phyloP scores from a whole-genome alignment of 2,797 vertebrate genomes.

The Oreortyx pictus region DNA sequence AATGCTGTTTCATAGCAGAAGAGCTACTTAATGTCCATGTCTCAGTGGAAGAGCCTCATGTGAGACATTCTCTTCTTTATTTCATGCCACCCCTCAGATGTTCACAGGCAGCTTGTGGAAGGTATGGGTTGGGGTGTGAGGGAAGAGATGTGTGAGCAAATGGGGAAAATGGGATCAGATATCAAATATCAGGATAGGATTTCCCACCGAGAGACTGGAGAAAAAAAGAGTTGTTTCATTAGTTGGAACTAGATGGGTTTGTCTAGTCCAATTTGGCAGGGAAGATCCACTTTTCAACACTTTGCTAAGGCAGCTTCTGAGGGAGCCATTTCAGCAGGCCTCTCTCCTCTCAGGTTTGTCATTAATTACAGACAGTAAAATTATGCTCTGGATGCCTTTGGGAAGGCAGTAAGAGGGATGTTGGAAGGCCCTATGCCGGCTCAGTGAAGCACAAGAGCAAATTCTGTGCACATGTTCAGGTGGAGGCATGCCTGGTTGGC shows the following conservation, averaged over 20 bases:
- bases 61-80: neutral
- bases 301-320: constrained; percentile 9
- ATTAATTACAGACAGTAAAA: neutral
- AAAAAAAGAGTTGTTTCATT: constrained; percentile 26
- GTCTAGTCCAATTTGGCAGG: constrained; percentile 23
- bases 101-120: neutral
- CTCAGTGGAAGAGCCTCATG: neutral
- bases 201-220: constrained; percentile 1
- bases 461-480: constrained; percentile 17
- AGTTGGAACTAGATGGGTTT: constrained; percentile 23
- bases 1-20: constrained; percentile 20
- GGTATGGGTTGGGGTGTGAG: neutral
- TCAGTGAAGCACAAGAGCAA: neutral
- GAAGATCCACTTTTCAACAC: constrained; percentile 14
- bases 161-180: neutral
- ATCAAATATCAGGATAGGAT: neutral
- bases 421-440: constrained; percentile 5
- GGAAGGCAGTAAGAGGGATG: neutral
- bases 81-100: neutral
- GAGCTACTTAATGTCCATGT: neutral
- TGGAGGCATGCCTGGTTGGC: neutral
- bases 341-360: neutral
- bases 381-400: neutral
- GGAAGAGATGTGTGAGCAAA: neutral
- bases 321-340: neutral